phyloP scores from a whole-genome alignment of 2,888 invertebrate genomes.

The Lacanobia oleracea region DNA sequence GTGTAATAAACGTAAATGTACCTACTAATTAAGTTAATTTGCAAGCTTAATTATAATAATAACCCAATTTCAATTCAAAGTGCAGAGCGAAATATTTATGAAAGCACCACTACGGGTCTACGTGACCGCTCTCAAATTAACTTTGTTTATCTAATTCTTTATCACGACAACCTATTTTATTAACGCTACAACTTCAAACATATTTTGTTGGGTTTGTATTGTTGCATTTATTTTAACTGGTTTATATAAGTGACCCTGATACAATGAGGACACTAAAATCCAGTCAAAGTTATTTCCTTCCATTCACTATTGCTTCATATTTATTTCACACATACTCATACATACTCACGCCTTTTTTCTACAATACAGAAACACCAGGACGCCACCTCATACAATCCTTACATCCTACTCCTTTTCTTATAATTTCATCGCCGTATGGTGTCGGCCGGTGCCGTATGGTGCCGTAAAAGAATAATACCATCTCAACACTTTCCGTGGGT shows the following conservation, averaged over 20 bases:
- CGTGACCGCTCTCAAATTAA: conserved; percentile 63
- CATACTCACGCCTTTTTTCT: too few relatives aligned
- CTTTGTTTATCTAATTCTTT: conserved; percentile 52
- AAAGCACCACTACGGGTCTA: conserved; percentile 43
- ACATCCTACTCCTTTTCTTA: too few relatives aligned
- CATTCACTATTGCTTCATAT: too few relatives aligned
- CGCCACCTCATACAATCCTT: too few relatives aligned
- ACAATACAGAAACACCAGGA: too few relatives aligned
- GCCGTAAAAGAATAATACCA: too few relatives aligned
- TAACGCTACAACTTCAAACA: not conserved
- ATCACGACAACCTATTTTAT: conserved; percentile 19
- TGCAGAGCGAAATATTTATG: conserved; percentile 58
- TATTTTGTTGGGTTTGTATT: not conserved
- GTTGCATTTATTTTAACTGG: not conserved
- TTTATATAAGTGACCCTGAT: not conserved
- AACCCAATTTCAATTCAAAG: conserved; percentile 68
- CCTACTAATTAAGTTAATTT: conserved; percentile 50
- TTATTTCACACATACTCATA: too few relatives aligned
- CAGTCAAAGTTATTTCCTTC: not conserved
- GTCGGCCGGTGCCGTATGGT: too few relatives aligned
- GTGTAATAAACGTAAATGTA: conserved; percentile 39
- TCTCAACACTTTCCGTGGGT: too few relatives aligned
- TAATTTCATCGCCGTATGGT: too few relatives aligned
- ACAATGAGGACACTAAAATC: not conserved
- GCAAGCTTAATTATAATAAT: conserved; percentile 67